Base-by-base conservation (phyloP, 2,113 vertebrate species). In the Cinclus cinclus region DNA sequence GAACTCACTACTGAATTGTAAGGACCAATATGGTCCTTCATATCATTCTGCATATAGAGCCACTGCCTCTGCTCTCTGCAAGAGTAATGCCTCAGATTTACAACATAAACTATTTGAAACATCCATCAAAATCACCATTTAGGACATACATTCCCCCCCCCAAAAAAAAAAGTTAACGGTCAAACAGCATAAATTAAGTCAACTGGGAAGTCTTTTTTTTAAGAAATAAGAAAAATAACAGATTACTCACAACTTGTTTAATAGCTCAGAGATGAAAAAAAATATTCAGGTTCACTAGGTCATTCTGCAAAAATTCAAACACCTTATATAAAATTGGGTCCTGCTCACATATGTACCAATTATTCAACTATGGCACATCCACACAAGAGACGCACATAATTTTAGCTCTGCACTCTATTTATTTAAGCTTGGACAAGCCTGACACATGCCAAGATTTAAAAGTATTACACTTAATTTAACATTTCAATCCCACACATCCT, bases 321-420 rank as follows among this genome's bases (percentile, higher is more conserved):
- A 63, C 7, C 13, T 64, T 42, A 37, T 11, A n/a, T 64, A 87
- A 62, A 69, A 46, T 1, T 28, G 19, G 30, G 25, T 12, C 16
- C 18, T 0, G 0, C 42, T 46, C 52, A 71, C 11, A 46, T 0
- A 17, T 3, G 12, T 58, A 67, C 23, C 35, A 41, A 41, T 42
- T 12, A 59, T 9, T 59, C 20, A 71, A 18, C 49, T 27, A 31
- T 0, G 2, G 62, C 39, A 68, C 9, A 53, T 18, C 27, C 31
- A 8, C 0, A 0, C 14, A 52, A 55, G 33, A 68, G 27, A 71
- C 1, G 0, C 2, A 7, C 49, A 64, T 31, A 15, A 10, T 24
- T 58, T 62, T 21, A 70, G 47, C 50, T 82, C 65, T n/a, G 21
- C 10, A 53, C 20, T 67, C 50, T 10, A 8, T 33, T 47, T 35